Evolutionary conservation across 2,797 vertebrate genomes (phyloP), one percentile per base, ranked within the genome.

Genomic region (Sebastes hubbsi): DNA sequence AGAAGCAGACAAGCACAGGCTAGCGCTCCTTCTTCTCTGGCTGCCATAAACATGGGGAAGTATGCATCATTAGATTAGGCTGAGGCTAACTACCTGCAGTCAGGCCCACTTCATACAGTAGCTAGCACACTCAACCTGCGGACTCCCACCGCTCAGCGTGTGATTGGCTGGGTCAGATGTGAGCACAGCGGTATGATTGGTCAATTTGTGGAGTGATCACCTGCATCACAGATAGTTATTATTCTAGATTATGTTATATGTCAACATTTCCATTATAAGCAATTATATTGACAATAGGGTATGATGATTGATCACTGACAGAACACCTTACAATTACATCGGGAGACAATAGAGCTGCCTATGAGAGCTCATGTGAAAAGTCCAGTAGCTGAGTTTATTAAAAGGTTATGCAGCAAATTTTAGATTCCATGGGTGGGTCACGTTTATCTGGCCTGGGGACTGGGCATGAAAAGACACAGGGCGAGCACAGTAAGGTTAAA

Each of bases 1-100:
- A 73, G 89, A 79, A 86, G 80, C 82, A 91, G 92, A 91, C 95
- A 95, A 91, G 94, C 91, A 93, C 91, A 87, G 94, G 89, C 94
- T 94, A 90, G 94, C 58, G 82, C 75, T 87, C 75, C 75, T 55
- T 87, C 77, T 83, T 85, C 87, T 25, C 77, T 12, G 83, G 87
- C 90, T 93, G 90, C 89, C 73, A 82, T 91, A 91, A 94, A 91
- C 88, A 91, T 77, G 72, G 87, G 91, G 91, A 92, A 90, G 90
- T 92, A 92, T 93, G 92, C 88, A 85, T 93, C 87, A 93, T 92
- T 93, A 94, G 89, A 91, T 90, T n/a, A 89, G 88, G 80, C 87
- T 67, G 66, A 76, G 75, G 85, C 86, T 79, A 90, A 89, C 84
- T 81, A 90, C 82, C 88, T 85, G 90, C 84, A 91, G 85, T 81